Conservation (phyloP, 2,888 invertebrate species). For the Pharmacophagus antenor region DNA sequence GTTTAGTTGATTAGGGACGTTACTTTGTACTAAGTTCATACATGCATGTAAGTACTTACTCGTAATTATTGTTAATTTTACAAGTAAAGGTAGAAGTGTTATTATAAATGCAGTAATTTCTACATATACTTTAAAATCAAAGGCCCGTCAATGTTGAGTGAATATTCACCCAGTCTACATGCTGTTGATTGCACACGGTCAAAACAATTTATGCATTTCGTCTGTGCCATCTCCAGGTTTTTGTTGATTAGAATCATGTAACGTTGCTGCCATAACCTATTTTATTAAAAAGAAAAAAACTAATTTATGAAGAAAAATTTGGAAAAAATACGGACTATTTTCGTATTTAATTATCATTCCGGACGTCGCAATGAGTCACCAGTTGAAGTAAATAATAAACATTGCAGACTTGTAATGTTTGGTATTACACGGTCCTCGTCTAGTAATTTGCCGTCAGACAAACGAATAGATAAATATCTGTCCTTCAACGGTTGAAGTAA, state of each 20-base stretch:
- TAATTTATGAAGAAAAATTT: background rate
- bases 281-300: background rate
- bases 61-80: too few species aligned
- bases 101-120: background rate
- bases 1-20: too few species aligned
- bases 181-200: conserved; percentile 17
- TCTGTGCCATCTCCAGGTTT: background rate
- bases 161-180: conserved; percentile 16
- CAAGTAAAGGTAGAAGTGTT: background rate
- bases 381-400: conserved; percentile 16
- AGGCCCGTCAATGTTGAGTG: conserved; percentile 3
- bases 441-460: conserved; percentile 23
- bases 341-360: background rate
- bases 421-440: conserved; percentile 13
- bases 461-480: conserved; percentile 26
- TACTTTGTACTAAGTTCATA: too few species aligned
- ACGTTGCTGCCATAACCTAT: background rate
- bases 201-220: conserved; percentile 20
- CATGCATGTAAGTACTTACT: too few species aligned
- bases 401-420: conserved; percentile 20
- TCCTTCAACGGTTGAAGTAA: conserved; percentile 19
- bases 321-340: too few species aligned
- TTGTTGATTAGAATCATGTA: too few species aligned
- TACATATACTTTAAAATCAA: background rate
- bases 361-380: conserved; percentile 7